Conservation (phyloP, 2,888 invertebrate species). For the Acrobasis suavella region DNA sequence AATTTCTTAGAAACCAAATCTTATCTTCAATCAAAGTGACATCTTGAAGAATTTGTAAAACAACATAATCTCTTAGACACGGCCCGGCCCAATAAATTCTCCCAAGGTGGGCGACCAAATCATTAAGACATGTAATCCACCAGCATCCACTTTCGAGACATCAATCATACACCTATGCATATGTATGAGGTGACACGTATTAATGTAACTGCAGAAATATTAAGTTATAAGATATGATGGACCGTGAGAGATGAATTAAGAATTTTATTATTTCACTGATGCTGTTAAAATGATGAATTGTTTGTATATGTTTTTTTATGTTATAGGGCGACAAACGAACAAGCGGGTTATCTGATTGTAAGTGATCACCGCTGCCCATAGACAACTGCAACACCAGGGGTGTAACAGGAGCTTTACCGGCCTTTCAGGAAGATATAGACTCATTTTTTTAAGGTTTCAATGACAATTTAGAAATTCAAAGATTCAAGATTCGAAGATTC, state of each 20-base stretch:
- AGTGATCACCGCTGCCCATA: too few relatives aligned
- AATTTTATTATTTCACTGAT: conserved; percentile 3
- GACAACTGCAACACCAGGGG: too few relatives aligned
- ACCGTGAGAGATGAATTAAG: conserved; percentile 1
- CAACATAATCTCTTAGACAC: conserved; percentile 5
- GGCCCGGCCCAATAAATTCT: conserved; percentile 1
- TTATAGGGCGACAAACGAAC: too few relatives aligned
- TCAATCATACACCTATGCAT: conserved; percentile 27
- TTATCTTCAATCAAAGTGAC: too few relatives aligned
- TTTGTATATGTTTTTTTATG: too few relatives aligned
- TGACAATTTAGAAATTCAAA: too few relatives aligned
- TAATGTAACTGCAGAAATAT: conserved; percentile 29
- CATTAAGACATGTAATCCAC: conserved; percentile 14
- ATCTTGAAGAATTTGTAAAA: background rate
- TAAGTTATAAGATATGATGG: conserved; percentile 13
- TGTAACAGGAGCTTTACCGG: too few relatives aligned
- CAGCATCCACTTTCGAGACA: conserved; percentile 23
- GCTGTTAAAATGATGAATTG: background rate
- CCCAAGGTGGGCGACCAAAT: conserved; percentile 10
- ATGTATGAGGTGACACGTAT: conserved; percentile 31
- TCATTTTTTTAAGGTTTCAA: too few relatives aligned
- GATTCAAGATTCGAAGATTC: too few relatives aligned
- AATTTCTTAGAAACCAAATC: background rate
- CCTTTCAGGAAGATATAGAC: too few relatives aligned
- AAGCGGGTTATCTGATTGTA: too few relatives aligned